Conservation (phyloP, 1,140 invertebrate species). For the Heliconius congener region DNA sequence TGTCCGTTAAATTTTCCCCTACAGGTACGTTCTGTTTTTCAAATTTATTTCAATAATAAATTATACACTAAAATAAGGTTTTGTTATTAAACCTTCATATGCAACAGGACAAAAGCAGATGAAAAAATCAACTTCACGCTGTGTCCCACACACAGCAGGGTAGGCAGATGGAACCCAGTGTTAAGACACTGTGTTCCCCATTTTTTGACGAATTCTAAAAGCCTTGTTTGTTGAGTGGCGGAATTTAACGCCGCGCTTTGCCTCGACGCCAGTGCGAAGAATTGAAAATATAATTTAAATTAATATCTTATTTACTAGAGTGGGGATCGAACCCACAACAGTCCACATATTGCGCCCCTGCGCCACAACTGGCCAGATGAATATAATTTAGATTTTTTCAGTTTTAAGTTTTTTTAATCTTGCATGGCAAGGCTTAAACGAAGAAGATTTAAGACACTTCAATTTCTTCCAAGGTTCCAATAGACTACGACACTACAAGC, state of each 20-base stretch:
- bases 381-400: too few species aligned
- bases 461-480: too few species aligned
- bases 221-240: too few species aligned
- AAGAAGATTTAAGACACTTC: neutral
- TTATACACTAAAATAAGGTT: constrained; percentile 6
- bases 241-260: neutral
- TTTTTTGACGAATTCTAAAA: neutral
- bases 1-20: constrained; percentile 56
- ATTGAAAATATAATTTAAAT: too few species aligned
- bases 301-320: too few species aligned
- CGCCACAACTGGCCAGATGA: too few species aligned
- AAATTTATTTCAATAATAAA: constrained; percentile 20
- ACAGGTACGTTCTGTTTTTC: constrained; percentile 34
- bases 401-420: too few species aligned
- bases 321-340: too few species aligned
- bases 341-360: too few species aligned
- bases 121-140: neutral
- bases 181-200: neutral
- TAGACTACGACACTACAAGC: too few species aligned
- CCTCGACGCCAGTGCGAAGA: too few species aligned
- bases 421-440: too few species aligned
- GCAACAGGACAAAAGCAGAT: neutral
- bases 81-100: neutral
- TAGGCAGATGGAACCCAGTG: neutral
- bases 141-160: neutral